These are phyloP conservation scores for Drosophila tripunctata DNA, from an alignment of 2,888 invertebrate genomes.

Conservation along the genomic window DNA sequence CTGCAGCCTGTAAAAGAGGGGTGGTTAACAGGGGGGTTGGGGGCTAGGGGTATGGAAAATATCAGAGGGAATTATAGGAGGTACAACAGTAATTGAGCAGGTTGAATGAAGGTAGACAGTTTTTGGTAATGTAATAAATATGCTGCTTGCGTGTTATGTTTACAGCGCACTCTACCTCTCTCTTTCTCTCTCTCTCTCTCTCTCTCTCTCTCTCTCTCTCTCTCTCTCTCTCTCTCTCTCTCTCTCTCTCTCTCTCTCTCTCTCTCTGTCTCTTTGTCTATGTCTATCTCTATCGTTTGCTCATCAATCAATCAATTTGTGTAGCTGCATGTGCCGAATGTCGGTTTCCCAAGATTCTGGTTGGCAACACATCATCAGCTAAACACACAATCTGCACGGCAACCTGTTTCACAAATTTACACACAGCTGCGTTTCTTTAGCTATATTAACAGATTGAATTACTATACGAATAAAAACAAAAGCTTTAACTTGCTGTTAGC, in stretches of 20 bases:
- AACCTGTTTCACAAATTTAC: no score
- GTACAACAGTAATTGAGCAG: slow-evolving; percentile 14
- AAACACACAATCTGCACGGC: background rate
- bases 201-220: background rate
- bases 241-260: background rate
- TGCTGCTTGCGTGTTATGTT: slow-evolving; percentile 19
- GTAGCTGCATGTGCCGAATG: slow-evolving; percentile 8
- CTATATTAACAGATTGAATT: slow-evolving; percentile 6
- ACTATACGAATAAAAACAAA: background rate
- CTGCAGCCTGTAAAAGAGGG: background rate
- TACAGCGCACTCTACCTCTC: background rate
- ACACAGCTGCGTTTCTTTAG: slow-evolving; percentile 10
- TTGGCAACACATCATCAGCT: slow-evolving; percentile 3
- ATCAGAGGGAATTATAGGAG: no score
- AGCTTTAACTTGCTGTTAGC: no score
- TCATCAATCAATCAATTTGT: slow-evolving; percentile 34
- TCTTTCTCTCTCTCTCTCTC: background rate
- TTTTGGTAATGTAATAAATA: slow-evolving; percentile 32
- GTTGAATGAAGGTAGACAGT: slow-evolving; percentile 11
- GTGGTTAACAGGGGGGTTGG: background rate
- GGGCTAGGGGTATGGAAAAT: background rate
- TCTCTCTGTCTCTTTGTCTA: background rate
- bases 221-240: background rate
- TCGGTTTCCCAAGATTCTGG: slow-evolving; percentile 4
- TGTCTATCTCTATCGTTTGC: background rate